phyloP scores from a whole-genome alignment of 2,797 vertebrate species.

The Falco concolor region DNA sequence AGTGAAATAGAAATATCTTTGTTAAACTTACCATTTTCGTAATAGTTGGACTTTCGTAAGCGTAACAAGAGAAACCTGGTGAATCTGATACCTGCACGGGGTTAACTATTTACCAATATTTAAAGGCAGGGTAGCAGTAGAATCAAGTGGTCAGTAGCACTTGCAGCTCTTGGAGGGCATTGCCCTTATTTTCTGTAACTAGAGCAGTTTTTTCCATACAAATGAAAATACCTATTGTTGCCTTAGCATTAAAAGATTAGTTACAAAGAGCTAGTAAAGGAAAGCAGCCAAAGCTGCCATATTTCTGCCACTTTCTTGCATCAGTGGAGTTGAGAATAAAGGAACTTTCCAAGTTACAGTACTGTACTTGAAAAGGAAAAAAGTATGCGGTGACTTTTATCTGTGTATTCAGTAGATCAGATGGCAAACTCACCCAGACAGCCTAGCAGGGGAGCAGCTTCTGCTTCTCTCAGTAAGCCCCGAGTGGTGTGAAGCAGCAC shows the following conservation, averaged over 20 bases:
- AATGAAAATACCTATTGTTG: constrained; percentile 21
- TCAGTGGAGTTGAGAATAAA: constrained; percentile 44
- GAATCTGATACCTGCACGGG: neutral
- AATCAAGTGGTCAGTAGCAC: neutral
- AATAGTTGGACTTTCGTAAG: neutral
- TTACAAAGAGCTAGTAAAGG: constrained; percentile 13
- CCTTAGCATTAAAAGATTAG: constrained; percentile 4
- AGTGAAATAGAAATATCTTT: constrained; percentile 29
- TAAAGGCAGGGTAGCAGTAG: neutral
- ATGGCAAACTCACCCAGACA: constrained; percentile 46
- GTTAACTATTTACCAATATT: neutral
- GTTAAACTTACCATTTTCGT: constrained; percentile 26
- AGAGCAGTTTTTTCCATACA: neutral
- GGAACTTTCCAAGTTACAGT: constrained; percentile 43
- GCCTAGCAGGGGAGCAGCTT: constrained; percentile 35
- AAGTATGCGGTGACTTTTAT: constrained; percentile 35
- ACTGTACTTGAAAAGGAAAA: constrained; percentile 45
- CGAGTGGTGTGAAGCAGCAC: constrained; percentile 20
- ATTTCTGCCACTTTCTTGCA: constrained; percentile 44
- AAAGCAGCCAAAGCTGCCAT: constrained; percentile 37
- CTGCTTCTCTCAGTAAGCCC: constrained; percentile 8
- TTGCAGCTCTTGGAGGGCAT: neutral
- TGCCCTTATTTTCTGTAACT: neutral
- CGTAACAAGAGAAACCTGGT: neutral
- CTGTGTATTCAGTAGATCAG: constrained; percentile 53